Evolutionary conservation across 2,888 invertebrate genomes (phyloP).

Genomic region (Cephus pulcher): DNA sequence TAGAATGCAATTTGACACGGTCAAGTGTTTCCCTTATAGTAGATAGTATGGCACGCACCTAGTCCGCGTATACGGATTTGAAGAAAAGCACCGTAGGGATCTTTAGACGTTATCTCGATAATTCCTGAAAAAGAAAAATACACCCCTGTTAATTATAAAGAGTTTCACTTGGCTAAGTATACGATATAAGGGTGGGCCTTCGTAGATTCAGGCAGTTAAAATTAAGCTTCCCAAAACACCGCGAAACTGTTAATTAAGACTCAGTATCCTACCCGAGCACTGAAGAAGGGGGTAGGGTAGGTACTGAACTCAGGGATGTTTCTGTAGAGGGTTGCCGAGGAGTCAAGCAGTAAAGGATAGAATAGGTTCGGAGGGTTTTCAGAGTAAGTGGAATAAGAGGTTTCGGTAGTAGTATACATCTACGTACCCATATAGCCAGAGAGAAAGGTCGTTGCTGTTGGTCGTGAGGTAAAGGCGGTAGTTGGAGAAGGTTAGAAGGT

Average conservation of each 20-base stretch:
- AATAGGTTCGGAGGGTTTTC: slow-evolving; percentile 7
- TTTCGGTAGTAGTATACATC: neutral
- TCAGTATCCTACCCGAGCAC: slow-evolving; percentile 56
- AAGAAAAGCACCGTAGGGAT: neutral
- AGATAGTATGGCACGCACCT: neutral
- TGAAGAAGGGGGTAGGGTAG: slow-evolving; percentile 1
- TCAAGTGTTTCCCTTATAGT: slow-evolving; percentile 45
- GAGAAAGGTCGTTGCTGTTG: slow-evolving; percentile 26
- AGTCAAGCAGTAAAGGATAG: slow-evolving; percentile 4
- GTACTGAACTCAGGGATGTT: slow-evolving; percentile 12
- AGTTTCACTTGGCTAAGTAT: neutral
- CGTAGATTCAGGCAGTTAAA: slow-evolving; percentile 33
- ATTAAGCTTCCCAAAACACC: slow-evolving; percentile 64
- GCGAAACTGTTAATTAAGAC: slow-evolving; percentile 66
- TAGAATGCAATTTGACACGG: slow-evolving; percentile 50
- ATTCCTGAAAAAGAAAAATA: neutral
- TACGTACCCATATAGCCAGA: neutral
- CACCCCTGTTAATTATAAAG: neutral
- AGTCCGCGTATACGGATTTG: neutral
- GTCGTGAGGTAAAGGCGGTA: slow-evolving; percentile 22
- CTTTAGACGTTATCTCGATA: neutral
- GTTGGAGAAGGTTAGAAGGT: slow-evolving; percentile 22
- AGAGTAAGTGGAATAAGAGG: slow-evolving; percentile 3
- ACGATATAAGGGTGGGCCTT: neutral
- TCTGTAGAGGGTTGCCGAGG: neutral